A percentile compares a stretch with the other conserved stretches of the same genome.
These are phyloP conservation scores for Enteromius radiatus DNA, from an alignment of 2,797 vertebrate species.

Conservation along the genomic window DNA sequence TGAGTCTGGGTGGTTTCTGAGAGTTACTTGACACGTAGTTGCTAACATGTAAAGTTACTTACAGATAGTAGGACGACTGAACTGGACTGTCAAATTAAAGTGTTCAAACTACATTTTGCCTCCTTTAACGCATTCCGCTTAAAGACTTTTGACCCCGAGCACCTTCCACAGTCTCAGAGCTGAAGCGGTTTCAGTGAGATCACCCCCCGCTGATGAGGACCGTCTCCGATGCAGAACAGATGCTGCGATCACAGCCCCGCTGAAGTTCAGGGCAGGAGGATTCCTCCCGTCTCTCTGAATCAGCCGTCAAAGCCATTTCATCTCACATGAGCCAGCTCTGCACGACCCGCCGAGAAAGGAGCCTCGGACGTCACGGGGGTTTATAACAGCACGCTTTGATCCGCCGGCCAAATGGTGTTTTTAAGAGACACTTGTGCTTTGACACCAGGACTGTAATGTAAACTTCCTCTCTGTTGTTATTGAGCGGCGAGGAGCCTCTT, in stretches of 20 bases:
- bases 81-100: too few relatives aligned
- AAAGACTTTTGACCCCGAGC: background rate
- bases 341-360: background rate
- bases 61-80: too few relatives aligned
- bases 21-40: too few relatives aligned
- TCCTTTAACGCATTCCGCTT: background rate
- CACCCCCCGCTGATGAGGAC: conserved; percentile 62
- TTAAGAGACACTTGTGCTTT: conserved; percentile 65
- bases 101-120: background rate
- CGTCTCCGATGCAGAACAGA: conserved; percentile 73
- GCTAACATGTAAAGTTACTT: too few relatives aligned
- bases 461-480: conserved; percentile 55
- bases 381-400: conserved; percentile 62
- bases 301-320: conserved; percentile 40
- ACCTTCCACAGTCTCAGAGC: background rate
- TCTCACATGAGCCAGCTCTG: conserved; percentile 26
- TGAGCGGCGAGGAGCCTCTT: conserved; percentile 23
- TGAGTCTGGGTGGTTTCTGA: too few relatives aligned
- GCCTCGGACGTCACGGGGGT: background rate
- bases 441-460: conserved; percentile 59
- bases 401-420: conserved; percentile 64
- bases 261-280: conserved; percentile 56
- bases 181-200: conserved; percentile 40
- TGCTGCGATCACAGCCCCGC: conserved; percentile 61
- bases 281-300: conserved; percentile 55